Evolutionary conservation across 2,888 invertebrate genomes (phyloP).

Genomic region (Miltochrista miniata): DNA sequence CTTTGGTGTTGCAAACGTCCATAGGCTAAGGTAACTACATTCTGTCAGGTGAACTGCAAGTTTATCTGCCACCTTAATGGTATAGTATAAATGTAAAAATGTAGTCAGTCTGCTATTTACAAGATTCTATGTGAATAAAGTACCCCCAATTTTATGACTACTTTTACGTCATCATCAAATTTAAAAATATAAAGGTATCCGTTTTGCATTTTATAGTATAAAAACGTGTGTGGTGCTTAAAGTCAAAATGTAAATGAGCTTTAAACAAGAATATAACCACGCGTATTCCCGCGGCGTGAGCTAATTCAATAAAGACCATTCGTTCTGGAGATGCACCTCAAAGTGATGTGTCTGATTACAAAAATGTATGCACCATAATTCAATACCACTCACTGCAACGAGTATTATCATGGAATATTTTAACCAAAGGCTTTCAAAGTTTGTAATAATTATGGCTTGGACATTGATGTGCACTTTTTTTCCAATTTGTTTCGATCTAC

Average conservation of each 20-base stretch:
- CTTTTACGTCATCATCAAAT: too few species aligned
- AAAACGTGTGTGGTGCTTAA: not conserved
- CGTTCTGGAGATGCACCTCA: constrained; percentile 32
- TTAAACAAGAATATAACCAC: constrained; percentile 7
- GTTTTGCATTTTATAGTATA: too few species aligned
- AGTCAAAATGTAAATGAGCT: constrained; percentile 14
- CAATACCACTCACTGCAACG: constrained; percentile 36
- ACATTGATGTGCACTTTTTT: not conserved
- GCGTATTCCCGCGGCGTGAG: constrained; percentile 29
- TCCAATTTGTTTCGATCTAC: too few species aligned
- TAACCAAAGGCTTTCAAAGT: constrained; percentile 19
- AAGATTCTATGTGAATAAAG: too few species aligned
- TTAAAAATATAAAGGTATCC: too few species aligned
- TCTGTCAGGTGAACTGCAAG: too few species aligned
- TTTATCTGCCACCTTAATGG: too few species aligned
- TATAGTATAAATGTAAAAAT: too few species aligned
- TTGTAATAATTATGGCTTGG: constrained; percentile 7
- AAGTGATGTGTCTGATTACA: constrained; percentile 53
- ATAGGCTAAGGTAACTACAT: too few species aligned
- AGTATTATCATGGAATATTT: constrained; percentile 14
- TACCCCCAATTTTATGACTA: too few species aligned
- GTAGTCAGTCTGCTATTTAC: too few species aligned
- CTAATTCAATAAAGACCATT: constrained; percentile 46
- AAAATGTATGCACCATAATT: constrained; percentile 49
- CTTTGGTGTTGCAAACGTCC: too few species aligned